Evolutionary conservation across 2,888 invertebrate genomes (phyloP), one percentile per base, ranked within the genome.

Genomic region (Rhingia rostrata): DNA sequence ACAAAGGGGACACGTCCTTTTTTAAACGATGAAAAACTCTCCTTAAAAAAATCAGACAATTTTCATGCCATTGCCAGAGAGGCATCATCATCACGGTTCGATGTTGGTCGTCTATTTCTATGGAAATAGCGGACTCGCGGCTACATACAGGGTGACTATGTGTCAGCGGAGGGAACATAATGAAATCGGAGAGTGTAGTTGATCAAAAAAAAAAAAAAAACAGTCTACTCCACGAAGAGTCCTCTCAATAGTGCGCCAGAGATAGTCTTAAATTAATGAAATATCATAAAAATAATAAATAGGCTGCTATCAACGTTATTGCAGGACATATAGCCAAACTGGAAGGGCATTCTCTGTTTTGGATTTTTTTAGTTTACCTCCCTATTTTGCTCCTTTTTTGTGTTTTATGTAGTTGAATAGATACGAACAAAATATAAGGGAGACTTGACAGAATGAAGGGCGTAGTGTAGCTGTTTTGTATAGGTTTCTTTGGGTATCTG

Each of bases 241-340:
- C 61, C 78, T 49, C 79, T 67, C 83, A 73, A 64, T 70, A 81
- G 63, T 60, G 64, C 53, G 60, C 60, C 60, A 61, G 84, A 84
- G 70, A 66, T 73, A 79, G 84, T 80, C 82, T 78, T 86, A 86
- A 86, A 86, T 86, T 87, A 87, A 87, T 87, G 87, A 86, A 87
- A 87, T 85, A 86, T 87, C 87, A 87, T 87, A 87, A 87, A 87
- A 86, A 81, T 87, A 86, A 86, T 86, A 87, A 87, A 87, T 86
- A 77, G 83, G 73, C 83, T 77, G 86, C 85, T 86, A 87, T 87
- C 87, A 87, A 69, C 86, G 85, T 83, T 86, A 87, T 87, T 78
- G 74, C 85, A 86, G 85, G 85, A 86, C 81, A 83, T 84, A 73
- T 39, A 79, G 45, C 49, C 67, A 58, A 63, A 73, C 56, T 66